Conservation (phyloP, 2,888 invertebrate species). For the Protula sp. region DNA sequence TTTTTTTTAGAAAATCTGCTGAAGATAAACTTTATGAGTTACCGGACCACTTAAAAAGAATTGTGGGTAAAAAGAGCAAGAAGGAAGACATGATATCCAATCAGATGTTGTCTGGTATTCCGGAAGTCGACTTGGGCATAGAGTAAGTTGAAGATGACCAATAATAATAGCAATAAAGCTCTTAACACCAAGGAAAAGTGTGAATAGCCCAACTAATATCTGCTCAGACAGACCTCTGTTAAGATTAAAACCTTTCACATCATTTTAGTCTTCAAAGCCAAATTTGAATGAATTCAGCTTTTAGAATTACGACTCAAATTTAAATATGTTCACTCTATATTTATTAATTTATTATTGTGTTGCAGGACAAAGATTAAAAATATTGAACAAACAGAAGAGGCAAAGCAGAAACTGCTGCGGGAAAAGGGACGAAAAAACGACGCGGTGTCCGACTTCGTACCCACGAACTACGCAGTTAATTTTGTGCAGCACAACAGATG, state of each 20-base stretch:
- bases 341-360: no score
- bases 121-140: slow-evolving; percentile 98
- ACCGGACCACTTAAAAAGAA: slow-evolving; percentile 75
- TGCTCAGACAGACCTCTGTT: neutral
- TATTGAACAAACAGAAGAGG: slow-evolving; percentile 98
- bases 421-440: slow-evolving; percentile 89
- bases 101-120: slow-evolving; percentile 99
- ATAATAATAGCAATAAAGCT: no score
- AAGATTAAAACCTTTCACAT: no score
- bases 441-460: slow-evolving; percentile 84
- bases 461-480: slow-evolving; percentile 96
- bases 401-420: slow-evolving; percentile 84
- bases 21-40: slow-evolving; percentile 63
- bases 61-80: slow-evolving; percentile 66
- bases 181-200: no score
- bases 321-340: no score
- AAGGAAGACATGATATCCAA: slow-evolving; percentile 99
- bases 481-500: slow-evolving; percentile 96
- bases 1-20: slow-evolving; percentile 3
- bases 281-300: no score
- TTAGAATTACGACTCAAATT: no score
- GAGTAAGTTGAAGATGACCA: slow-evolving; percentile 59
- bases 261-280: no score
- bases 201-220: no score
- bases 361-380: slow-evolving; percentile 92